Conservation (phyloP, 2,888 invertebrate species). For the Gryllus longicercus region DNA sequence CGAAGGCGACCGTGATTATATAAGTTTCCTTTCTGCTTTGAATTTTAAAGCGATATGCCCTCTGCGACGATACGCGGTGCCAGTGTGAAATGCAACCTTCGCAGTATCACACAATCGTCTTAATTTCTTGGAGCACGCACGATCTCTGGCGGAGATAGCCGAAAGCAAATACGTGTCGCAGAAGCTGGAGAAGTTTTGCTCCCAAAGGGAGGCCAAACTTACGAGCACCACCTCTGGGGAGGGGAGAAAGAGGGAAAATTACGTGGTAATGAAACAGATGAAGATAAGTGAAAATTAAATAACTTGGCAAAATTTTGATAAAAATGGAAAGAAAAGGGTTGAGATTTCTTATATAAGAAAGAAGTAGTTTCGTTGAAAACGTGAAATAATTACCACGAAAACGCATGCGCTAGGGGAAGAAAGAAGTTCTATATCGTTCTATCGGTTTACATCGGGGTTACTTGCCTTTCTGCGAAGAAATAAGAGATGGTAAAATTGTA, state of each 20-base stretch:
- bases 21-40: neutral
- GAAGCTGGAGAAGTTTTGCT: neutral
- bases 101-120: neutral
- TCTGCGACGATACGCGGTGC: neutral
- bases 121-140: neutral
- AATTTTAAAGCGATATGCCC: conserved; percentile 2
- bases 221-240: neutral
- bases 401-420: no score
- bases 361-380: neutral
- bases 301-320: conserved; percentile 8
- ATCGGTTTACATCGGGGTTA: no score
- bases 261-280: conserved; percentile 8
- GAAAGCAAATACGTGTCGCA: conserved; percentile 17
- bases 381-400: neutral
- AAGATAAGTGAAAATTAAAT: conserved; percentile 17
- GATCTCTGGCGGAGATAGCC: neutral
- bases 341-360: neutral
- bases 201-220: neutral
- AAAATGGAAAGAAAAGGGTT: neutral
- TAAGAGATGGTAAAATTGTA: no score
- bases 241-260: neutral
- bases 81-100: neutral
- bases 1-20: neutral
- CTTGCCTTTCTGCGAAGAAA: no score
- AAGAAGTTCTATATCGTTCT: no score